Base-by-base conservation (phyloP, 2,888 invertebrate genomes). In the Rhingia campestris region DNA sequence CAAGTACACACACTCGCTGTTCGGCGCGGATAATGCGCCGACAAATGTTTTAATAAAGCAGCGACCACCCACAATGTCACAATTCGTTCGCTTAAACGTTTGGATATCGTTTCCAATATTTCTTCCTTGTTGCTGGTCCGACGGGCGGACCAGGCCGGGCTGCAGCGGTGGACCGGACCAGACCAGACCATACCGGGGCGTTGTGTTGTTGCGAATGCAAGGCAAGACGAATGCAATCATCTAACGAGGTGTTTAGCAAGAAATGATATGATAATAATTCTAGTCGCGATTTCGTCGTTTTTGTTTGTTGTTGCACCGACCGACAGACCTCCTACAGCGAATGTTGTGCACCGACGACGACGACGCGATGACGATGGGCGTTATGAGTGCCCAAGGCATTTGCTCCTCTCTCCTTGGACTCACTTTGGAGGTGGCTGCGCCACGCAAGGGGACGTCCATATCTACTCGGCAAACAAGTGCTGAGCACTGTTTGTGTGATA, bases 191-290 rank as follows among this genome's bases (percentile, higher is more conserved):
- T 7, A 54, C 58, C 37, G 47, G 32, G 64, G 54, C 56, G 37
- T 53, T 56, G 61, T 22, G 53, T 49, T 41, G 56, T 37, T 53
- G 56, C 45, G 61, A 72, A 66, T 58, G 84, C 74, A 79, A 84
- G 82, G 84, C 74, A 79, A 84, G 82, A 74, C 84, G 70, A 80
- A 80, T 79, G 84, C 84, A 84, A 84, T 80, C 84, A 88, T 88
- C 88, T 88, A 88, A 88, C 88, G 88, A 88, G 88, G 88, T 88
- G 88, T 88, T 88, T 88, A 88, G 88, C 88, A 87, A 87, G 87
- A 87, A 88, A 88, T 88, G 88, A 88, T 88, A 88, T 88, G 87
- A 88, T 88, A 88, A 88, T 88, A 88, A 88, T 88, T 88, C 88
- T 87, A 87, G 88, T 87, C 88, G 88, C 88, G 88, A 87, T 87